Conservation (phyloP, 2,888 invertebrate species). For the Macrosoma leucophasiata region DNA sequence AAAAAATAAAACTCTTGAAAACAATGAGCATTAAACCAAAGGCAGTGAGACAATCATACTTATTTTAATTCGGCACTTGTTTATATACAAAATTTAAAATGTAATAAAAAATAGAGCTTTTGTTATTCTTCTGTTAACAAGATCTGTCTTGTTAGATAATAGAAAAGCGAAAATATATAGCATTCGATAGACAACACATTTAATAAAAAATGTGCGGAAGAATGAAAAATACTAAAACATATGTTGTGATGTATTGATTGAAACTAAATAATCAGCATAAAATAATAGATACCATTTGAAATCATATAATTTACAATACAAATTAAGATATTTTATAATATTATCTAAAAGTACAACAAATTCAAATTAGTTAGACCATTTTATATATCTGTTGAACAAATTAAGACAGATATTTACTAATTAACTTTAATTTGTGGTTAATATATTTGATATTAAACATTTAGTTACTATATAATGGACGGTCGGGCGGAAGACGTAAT, state of each 20-base stretch:
- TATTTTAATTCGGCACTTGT: conserved; percentile 20
- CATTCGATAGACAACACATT: conserved; percentile 29
- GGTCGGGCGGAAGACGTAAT: conserved; percentile 30
- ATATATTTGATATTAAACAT: too few relatives aligned
- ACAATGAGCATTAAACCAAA: conserved; percentile 36
- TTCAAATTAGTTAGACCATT: too few relatives aligned
- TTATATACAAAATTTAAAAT: conserved; percentile 20
- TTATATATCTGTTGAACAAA: too few relatives aligned
- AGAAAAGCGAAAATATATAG: conserved; percentile 15
- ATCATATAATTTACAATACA: too few relatives aligned
- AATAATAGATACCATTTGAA: conserved; percentile 13
- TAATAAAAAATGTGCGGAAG: conserved; percentile 29
- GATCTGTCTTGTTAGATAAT: conserved; percentile 31
- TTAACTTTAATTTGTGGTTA: too few relatives aligned
- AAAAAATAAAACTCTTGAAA: conserved; percentile 1
- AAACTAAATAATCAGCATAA: too few relatives aligned
- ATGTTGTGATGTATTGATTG: conserved; percentile 10
- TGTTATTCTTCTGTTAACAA: conserved; percentile 31
- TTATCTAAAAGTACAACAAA: too few relatives aligned
- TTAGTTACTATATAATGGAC: too few relatives aligned
- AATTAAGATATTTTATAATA: too few relatives aligned
- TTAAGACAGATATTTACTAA: too few relatives aligned
- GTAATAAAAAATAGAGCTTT: conserved; percentile 22
- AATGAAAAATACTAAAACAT: conserved; percentile 16
- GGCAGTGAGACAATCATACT: conserved; percentile 7